phyloP scores from a whole-genome alignment of 2,888 invertebrate species.

The Heliconius charithonia region DNA sequence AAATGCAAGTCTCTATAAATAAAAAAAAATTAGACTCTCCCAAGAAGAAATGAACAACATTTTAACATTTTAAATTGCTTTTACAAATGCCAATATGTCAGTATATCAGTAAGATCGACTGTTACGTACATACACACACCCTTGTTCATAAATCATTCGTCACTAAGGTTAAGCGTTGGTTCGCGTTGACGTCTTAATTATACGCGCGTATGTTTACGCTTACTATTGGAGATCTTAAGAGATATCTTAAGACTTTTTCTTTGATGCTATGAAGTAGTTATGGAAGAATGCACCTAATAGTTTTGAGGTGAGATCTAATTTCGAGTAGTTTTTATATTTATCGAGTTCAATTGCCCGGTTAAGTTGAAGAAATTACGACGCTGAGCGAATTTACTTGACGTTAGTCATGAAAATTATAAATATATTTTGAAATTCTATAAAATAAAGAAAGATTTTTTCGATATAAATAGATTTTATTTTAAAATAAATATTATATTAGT shows the following conservation, averaged over 20 bases:
- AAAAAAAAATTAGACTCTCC: too few relatives aligned
- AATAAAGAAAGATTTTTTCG: not conserved
- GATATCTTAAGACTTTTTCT: not conserved
- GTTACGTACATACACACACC: not conserved
- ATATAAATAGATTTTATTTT: not conserved
- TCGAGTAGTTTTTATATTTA: not conserved
- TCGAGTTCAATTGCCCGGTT: not conserved
- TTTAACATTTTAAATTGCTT: not conserved
- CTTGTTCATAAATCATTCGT: constrained; percentile 40
- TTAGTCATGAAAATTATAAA: too few relatives aligned
- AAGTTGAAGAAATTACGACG: not conserved
- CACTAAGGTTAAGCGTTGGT: constrained; percentile 34
- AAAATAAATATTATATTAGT: not conserved
- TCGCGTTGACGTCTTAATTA: constrained; percentile 45
- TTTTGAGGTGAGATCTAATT: not conserved
- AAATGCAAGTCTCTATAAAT: not conserved
- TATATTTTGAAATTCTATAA: not conserved
- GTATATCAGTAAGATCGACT: constrained; percentile 25
- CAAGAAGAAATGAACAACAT: too few relatives aligned
- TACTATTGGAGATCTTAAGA: constrained; percentile 1
- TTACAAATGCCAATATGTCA: not conserved
- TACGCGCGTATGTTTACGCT: constrained; percentile 37
- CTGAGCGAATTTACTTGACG: not conserved
- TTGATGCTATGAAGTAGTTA: not conserved
- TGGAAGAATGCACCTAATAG: not conserved